Base-by-base conservation (phyloP, 2,888 invertebrate genomes). In the Eubasilissa splendida region DNA sequence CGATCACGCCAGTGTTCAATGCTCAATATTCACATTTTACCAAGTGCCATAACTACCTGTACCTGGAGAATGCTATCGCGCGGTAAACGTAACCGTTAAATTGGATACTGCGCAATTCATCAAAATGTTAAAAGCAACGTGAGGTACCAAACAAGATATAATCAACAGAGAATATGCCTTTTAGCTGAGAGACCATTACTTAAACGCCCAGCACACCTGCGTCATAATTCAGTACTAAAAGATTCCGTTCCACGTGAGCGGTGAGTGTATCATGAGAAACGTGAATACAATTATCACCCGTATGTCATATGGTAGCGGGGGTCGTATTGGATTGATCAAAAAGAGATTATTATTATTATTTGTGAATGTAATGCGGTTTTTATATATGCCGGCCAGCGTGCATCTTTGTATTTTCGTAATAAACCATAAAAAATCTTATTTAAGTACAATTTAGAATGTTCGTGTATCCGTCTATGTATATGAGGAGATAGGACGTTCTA, bases 241-340 rank as follows among this genome's bases (percentile, higher is more conserved):
- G 53, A 70, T 70, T 71, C 71, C 71, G 71, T 54, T 71, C 71
- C 71, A 71, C 54, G 54, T 31, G 71, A 42, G 42, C 42, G 42
- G 42, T 42, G 42, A 71, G 53, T 54, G 70, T 71, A 71, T 33
- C 31, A 11, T 31, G 53, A 12, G 12, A 9, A 71, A 54, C 14
- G 52, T 71, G 54, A 53, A 71, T 14, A 31, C 31, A 54, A 54
- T 31, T 53, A 70, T 70, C 14, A 54, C 54, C 70, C 70, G 10
- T 70, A 70, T 54, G 22, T 31, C 42, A 50, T 9, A 33, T 12
- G 10, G 33, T 12, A 33, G 12, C 31, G 33, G 31, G 31, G 33
- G 31, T 11, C 22, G 33, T 33, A 33, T 63, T 33, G 33, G 63
- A 22, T 66, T 42, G 66, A n/a, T 66, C 42, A 8, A 42, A 2